Base-by-base conservation (phyloP, 1,140 invertebrate species). In the Drosophila navojoa region DNA sequence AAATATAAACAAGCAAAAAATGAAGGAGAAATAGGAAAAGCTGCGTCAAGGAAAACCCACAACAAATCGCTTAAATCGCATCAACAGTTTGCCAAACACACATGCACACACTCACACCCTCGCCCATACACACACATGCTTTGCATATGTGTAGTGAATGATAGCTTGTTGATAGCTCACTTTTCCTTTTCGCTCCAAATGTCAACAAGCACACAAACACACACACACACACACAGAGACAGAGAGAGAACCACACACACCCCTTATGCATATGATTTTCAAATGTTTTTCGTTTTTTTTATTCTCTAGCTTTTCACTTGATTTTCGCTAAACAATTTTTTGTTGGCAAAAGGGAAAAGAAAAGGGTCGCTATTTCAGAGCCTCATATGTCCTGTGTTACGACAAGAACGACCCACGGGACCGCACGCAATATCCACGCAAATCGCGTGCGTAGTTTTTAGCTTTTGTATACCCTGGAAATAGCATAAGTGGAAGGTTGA, bases 131-230 rank as follows among this genome's bases (percentile, higher is more conserved):
- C 47, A 68, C 58, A 64, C 70, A 49, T 19, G 19, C 9, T 57
- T 63, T 63, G 67, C 60, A 75, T 79, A 80, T 87, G 79, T 82
- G 81, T 85, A 86, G 84, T 86, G 82, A 86, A 87, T 86, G 82
- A 86, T 86, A 86, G 79, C 82, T 82, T 82, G 82, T 86, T 86
- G 82, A 86, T 86, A 86, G 82, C 82, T 86, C 79, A 86, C 82
- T 86, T 86, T 86, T 49, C 62, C 42, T 45, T 29, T 47, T 55
- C 64, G 59, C 76, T 67, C 63, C 66, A 59, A 81, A 81, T 86
- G 79, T 86, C 82, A 86, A 86, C 82, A 86, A 73, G 71, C 82
- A 72, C 57, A 55, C 59, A 50, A 60, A 29, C 49, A 52, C 59
- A 29, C 19, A 47, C 52, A 50, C 67, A 60, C 58, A 74, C 22